Conservation (phyloP, 35 echinoderm and acorn worm genomes). For the Nesometra sesokonis region DNA sequence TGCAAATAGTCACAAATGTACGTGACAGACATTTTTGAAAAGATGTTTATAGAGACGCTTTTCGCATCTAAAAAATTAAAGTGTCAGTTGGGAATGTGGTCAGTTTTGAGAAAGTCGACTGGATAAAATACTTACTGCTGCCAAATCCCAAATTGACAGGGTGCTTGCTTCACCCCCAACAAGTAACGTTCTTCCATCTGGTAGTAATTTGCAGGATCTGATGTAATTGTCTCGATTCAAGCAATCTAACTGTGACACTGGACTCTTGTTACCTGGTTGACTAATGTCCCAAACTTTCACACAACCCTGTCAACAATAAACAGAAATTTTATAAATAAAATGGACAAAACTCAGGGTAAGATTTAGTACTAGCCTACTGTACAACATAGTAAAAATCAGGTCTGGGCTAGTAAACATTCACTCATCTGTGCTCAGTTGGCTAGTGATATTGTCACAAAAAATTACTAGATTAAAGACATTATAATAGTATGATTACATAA, state of each 20-base stretch:
- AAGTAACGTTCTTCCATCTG: slow-evolving; percentile 77
- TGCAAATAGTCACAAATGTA: too few relatives aligned
- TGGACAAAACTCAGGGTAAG: not conserved
- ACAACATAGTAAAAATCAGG: not conserved
- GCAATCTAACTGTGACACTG: slow-evolving; percentile 94
- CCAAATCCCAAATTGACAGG: slow-evolving; percentile 96
- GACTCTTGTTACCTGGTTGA: slow-evolving; percentile 89
- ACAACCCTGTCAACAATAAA: slow-evolving; percentile 52
- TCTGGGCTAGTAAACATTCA: too few relatives aligned
- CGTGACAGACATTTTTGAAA: too few relatives aligned
- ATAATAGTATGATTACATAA: too few relatives aligned
- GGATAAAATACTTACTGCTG: slow-evolving; percentile 74
- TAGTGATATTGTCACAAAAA: too few relatives aligned
- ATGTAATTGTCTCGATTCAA: slow-evolving; percentile 97
- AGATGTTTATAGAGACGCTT: too few relatives aligned
- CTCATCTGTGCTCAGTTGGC: too few relatives aligned
- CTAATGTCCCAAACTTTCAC: slow-evolving; percentile 99
- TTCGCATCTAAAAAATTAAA: too few relatives aligned
- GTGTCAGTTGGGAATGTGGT: too few relatives aligned
- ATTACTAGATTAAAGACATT: too few relatives aligned
- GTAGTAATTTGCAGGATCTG: slow-evolving; percentile 84
- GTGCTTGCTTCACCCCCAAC: slow-evolving; percentile 99
- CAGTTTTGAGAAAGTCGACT: too few relatives aligned
- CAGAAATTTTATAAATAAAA: not conserved
- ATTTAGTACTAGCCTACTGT: not conserved